Conservation (phyloP, 2,113 vertebrate genomes). For the Prionailurus bengalensis region DNA sequence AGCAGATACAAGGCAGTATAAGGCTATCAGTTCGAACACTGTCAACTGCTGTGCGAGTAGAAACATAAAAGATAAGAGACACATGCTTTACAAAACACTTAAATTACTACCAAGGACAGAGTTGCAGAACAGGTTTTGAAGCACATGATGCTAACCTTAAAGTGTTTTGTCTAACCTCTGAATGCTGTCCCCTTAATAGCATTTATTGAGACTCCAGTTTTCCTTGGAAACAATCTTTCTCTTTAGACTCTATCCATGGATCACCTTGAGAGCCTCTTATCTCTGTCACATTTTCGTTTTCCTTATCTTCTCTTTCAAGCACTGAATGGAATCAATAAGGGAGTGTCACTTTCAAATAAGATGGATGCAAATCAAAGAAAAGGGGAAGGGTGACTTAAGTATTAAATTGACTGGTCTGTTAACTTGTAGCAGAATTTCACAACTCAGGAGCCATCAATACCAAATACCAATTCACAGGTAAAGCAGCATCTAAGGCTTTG, state of each 20-base stretch:
- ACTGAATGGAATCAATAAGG: conserved; percentile 76
- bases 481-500: conserved; percentile 29
- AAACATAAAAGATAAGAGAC: background rate
- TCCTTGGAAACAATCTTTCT: conserved; percentile 26
- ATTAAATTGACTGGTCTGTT: conserved; percentile 58
- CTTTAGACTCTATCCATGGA: conserved; percentile 65
- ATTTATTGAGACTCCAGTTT: conserved; percentile 17
- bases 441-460: conserved; percentile 59
- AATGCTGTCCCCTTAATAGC: background rate
- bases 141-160: background rate
- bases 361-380: conserved; percentile 76
- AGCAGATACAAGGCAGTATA: background rate
- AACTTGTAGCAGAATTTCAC: conserved; percentile 64
- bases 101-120: background rate
- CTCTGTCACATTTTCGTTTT: conserved; percentile 78
- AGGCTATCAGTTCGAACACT: background rate
- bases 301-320: conserved; percentile 77
- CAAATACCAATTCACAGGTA: conserved; percentile 35
- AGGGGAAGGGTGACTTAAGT: conserved; percentile 43
- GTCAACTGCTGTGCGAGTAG: background rate
- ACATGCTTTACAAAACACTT: conserved; percentile 2
- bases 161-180: background rate
- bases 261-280: conserved; percentile 81
- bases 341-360: conserved; percentile 80
- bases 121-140: background rate